These are phyloP conservation scores for Phaedon cochleariae DNA, from an alignment of 2,888 invertebrate genomes.

Conservation along the genomic window DNA sequence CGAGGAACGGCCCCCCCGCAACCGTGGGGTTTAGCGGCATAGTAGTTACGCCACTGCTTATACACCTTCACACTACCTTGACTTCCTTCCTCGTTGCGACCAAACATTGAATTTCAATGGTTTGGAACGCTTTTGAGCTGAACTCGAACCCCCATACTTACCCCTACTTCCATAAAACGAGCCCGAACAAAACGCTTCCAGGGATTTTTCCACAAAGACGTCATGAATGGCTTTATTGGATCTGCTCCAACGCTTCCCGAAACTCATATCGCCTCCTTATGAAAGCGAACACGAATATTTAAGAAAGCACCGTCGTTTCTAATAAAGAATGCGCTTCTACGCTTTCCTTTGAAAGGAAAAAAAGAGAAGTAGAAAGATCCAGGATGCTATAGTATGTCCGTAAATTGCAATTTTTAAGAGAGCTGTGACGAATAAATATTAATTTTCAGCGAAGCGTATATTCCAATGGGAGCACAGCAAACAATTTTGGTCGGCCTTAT, in stretches of 20 bases:
- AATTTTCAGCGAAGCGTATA: conserved; percentile 9
- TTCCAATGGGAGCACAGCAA: no score
- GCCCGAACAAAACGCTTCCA: conserved; percentile 18
- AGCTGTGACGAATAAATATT: neutral
- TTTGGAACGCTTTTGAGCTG: neutral
- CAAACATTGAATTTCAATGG: no score
- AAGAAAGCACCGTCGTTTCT: conserved; percentile 39
- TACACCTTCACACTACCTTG: no score
- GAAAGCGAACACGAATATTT: conserved; percentile 47
- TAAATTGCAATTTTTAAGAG: neutral
- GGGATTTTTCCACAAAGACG: conserved; percentile 25
- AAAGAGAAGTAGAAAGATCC: neutral
- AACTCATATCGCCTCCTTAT: conserved; percentile 50
- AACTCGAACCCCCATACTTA: neutral
- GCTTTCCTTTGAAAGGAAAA: conserved; percentile 15
- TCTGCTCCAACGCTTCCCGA: conserved; percentile 54
- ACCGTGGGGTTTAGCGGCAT: no score
- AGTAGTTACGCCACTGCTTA: no score
- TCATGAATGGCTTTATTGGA: conserved; percentile 54
- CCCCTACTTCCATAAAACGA: neutral
- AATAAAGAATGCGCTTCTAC: conserved; percentile 39
- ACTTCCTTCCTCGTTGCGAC: no score
- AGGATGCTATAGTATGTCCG: neutral
- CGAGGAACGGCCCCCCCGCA: no score
- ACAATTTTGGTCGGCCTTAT: no score